Evolutionary conservation across 2,888 invertebrate species (phyloP).

Genomic region (Amaurobius ferox): DNA sequence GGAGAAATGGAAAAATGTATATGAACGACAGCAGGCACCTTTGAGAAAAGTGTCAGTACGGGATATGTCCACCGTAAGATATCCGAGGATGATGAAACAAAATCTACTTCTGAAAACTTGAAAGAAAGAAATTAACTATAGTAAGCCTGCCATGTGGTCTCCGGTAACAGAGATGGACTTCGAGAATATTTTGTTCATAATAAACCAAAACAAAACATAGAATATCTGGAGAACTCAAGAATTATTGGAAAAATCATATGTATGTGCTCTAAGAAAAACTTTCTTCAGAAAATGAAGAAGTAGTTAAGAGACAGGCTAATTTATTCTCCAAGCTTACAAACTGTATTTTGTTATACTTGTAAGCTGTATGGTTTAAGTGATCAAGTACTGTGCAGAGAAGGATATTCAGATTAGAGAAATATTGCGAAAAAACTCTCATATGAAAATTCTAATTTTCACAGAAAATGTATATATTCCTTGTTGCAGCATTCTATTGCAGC

Average conservation of each 20-base stretch:
- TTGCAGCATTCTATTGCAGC: neutral
- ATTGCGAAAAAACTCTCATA: neutral
- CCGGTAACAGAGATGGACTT: neutral
- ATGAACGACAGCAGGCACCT: too few relatives aligned
- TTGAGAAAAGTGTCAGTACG: too few relatives aligned
- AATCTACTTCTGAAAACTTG: too few relatives aligned
- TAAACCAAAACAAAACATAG: neutral
- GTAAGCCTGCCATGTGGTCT: neutral
- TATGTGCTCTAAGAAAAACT: neutral
- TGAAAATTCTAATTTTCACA: too few relatives aligned
- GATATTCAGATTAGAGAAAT: too few relatives aligned
- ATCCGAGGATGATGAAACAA: too few relatives aligned
- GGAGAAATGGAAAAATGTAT: too few relatives aligned
- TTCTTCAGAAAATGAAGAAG: neutral
- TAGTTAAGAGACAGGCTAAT: constrained; percentile 2
- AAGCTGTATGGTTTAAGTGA: too few relatives aligned
- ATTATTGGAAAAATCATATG: neutral
- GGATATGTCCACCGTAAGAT: too few relatives aligned
- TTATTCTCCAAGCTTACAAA: too few relatives aligned
- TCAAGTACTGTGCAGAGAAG: too few relatives aligned
- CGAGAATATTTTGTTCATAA: neutral
- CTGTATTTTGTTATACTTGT: too few relatives aligned
- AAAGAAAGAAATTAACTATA: neutral
- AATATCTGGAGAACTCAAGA: neutral
- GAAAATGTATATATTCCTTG: neutral